phyloP scores from a whole-genome alignment of 2,113 vertebrate genomes.

The Gnathonemus echidnorhynchus region DNA sequence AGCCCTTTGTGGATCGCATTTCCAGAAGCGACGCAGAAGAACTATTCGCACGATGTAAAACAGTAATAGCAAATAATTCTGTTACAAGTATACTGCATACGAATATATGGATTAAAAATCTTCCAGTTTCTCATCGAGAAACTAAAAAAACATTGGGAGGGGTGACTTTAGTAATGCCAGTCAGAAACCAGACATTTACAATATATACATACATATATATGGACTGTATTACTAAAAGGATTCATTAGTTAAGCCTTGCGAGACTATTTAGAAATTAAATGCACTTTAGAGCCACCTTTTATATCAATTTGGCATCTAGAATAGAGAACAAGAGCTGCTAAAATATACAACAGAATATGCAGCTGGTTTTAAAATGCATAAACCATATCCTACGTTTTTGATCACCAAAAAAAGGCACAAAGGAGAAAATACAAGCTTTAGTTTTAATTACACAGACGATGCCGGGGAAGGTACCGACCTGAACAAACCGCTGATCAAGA shows the following conservation, averaged over 20 bases:
- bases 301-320: not conserved
- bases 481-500: not conserved
- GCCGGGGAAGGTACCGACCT: not conserved
- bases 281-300: not conserved
- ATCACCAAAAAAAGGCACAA: not conserved
- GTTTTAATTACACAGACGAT: not conserved
- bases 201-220: not conserved
- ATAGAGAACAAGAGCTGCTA: not conserved
- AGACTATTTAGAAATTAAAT: not conserved
- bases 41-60: not conserved
- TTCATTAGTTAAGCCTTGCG: not conserved
- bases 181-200: not conserved
- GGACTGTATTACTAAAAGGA: not conserved
- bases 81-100: not conserved
- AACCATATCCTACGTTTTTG: not conserved
- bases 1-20: not conserved
- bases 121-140: not conserved
- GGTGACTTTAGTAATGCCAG: not conserved
- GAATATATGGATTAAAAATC: not conserved
- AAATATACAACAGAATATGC: not conserved
- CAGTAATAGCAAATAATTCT: not conserved
- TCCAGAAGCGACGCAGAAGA: not conserved
- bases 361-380: not conserved
- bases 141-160: not conserved
- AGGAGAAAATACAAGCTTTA: not conserved